Base-by-base conservation (phyloP, 2,888 invertebrate genomes). In the Acleris holmiana region DNA sequence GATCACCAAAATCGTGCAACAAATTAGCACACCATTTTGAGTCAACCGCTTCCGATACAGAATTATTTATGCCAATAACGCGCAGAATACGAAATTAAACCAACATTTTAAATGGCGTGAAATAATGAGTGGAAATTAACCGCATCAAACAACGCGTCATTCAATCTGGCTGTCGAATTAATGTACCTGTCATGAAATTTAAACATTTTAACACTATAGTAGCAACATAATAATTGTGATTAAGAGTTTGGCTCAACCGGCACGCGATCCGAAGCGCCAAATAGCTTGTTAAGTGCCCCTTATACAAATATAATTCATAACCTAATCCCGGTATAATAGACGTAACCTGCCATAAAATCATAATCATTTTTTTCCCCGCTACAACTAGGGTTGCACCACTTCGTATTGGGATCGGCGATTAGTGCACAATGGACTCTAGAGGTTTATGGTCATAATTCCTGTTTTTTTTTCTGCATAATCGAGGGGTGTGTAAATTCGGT, bases 331-430 rank as follows among this genome's bases (percentile, higher is more conserved):
- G 77, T 80, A 90, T 88, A 91, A 91, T 90, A 87, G 88, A 89
- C 88, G 89, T 89, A 91, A 92, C 91, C 88, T 91, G 90, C 86
- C 89, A 90, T 91, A 86, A 91, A 91, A 91, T 91, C 89, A 89
- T 89, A 89, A 88, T 85, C 84, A 76, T 74, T 83, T 86, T 25
- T 86, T 86, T 85, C 86, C 85, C 83, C 80, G 76, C 72, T 88
- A 88, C 79, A 82, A 77, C 79, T 85, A 83, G 89, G 90, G 89
- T 86, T 75, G 71, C 77, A 73, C 74, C 83, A 80, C 80, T 79
- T 83, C 79, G 83, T 80, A 86, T 78, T 81, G 77, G 75, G 35
- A 84, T 83, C 80, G 83, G 69, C 91, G 91, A 89, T 91, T 89
- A 84, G 75, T 75, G 70, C 79, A 91, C 89, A 91, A 91, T 90